phyloP scores from a whole-genome alignment of 2,888 invertebrate species.

The Cylindroiulus punctatus region DNA sequence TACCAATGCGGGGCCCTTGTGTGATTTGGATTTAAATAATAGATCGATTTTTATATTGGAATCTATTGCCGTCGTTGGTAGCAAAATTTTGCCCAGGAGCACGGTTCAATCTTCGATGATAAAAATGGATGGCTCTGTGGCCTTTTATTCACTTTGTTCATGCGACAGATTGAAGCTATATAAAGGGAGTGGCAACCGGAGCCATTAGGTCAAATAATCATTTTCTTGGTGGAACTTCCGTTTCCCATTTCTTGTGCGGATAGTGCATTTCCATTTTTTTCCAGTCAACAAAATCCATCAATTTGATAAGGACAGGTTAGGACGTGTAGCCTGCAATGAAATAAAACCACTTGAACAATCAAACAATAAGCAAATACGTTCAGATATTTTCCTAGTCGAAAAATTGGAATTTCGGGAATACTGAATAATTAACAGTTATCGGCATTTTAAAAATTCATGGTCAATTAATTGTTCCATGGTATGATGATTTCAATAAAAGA shows the following conservation, averaged over 20 bases:
- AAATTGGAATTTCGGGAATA: too few species aligned
- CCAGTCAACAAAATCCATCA: background rate
- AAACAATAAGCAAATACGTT: too few species aligned
- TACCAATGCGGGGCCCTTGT: background rate
- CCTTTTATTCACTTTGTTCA: constrained; percentile 34
- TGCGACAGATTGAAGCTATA: constrained; percentile 34
- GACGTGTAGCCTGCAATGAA: background rate
- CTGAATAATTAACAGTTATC: too few species aligned
- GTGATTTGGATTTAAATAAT: constrained; percentile 5
- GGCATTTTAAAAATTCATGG: too few species aligned
- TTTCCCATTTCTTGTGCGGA: constrained; percentile 23
- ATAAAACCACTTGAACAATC: too few species aligned
- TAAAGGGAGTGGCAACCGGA: background rate
- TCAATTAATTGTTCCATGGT: too few species aligned
- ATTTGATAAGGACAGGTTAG: background rate
- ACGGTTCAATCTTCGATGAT: constrained; percentile 19
- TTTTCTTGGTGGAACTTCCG: background rate
- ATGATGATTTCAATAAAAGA: too few species aligned
- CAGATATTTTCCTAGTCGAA: too few species aligned
- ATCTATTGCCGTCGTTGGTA: constrained; percentile 8
- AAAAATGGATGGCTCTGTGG: constrained; percentile 37
- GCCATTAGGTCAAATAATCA: constrained; percentile 42
- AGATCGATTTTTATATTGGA: constrained; percentile 31
- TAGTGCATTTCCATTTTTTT: constrained; percentile 17
- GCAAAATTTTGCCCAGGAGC: constrained; percentile 8